These are phyloP conservation scores for Drosophila heteroneura DNA, from an alignment of 2,888 invertebrate species.

Conservation along the genomic window DNA sequence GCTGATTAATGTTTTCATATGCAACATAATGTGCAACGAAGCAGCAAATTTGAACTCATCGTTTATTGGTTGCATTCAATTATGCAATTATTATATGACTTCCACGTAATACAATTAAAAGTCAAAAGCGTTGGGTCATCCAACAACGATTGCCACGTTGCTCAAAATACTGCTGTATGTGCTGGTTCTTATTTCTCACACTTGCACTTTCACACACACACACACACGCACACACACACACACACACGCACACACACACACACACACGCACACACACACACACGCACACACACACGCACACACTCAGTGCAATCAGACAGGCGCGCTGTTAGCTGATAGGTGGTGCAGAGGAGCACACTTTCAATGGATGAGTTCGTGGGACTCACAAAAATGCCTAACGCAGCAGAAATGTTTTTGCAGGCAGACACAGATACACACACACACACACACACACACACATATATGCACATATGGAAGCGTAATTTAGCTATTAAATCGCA, in stretches of 20 bases:
- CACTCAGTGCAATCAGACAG: conserved; percentile 64
- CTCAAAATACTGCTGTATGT: conserved; percentile 66
- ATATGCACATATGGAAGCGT: conserved; percentile 41
- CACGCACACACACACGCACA: background rate
- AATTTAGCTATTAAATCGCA: conserved; percentile 81
- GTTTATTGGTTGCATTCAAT: conserved; percentile 62
- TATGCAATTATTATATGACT: conserved; percentile 81
- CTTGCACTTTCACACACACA: conserved; percentile 12
- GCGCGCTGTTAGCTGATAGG: conserved; percentile 27
- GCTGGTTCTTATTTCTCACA: conserved; percentile 47
- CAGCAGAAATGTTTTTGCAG: conserved; percentile 69
- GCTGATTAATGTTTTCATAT: conserved; percentile 54
- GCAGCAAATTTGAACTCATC: conserved; percentile 44
- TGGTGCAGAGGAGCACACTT: conserved; percentile 28
- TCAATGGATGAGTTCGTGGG: conserved; percentile 40
- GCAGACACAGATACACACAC: conserved; percentile 11
- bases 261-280: conserved; percentile 4
- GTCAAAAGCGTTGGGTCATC: conserved; percentile 69
- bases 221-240: conserved; percentile 1
- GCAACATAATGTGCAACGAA: conserved; percentile 52
- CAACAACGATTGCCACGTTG: conserved; percentile 28
- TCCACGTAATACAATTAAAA: conserved; percentile 81
- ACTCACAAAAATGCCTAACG: conserved; percentile 72
- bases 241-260: conserved; percentile 9
- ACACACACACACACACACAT: conserved; percentile 1